phyloP scores from a whole-genome alignment of 2,113 vertebrate species.

The Oncorhynchus keta region DNA sequence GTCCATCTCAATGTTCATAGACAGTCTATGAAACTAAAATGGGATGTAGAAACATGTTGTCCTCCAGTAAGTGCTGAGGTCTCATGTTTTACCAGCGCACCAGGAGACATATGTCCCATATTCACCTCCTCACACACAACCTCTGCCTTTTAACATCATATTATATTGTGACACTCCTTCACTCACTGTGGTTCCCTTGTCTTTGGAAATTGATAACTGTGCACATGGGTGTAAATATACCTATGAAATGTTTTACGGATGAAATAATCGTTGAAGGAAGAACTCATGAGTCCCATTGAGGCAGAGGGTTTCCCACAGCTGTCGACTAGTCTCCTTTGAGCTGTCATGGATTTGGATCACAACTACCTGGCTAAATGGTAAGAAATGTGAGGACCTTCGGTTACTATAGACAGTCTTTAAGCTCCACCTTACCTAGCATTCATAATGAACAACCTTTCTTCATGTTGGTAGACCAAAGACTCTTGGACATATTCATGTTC shows the following conservation, averaged over 20 bases:
- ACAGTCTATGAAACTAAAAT: neutral
- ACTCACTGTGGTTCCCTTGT: neutral
- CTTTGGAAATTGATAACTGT: neutral
- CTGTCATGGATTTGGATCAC: neutral
- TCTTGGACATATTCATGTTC: conserved; percentile 6
- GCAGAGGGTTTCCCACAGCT: neutral
- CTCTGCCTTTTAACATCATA: neutral
- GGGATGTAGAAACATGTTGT: neutral
- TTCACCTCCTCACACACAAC: neutral
- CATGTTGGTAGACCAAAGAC: neutral
- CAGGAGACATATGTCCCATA: neutral
- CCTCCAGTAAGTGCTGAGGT: neutral
- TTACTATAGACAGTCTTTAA: neutral
- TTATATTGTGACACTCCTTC: too few species aligned
- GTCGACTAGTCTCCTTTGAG: neutral
- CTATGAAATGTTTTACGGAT: neutral
- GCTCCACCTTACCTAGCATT: neutral
- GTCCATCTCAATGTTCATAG: neutral
- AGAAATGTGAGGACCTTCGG: neutral
- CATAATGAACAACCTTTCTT: neutral
- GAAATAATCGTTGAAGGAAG: neutral
- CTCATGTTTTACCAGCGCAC: too few species aligned
- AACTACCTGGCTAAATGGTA: neutral
- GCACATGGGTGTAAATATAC: neutral
- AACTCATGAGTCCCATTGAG: neutral